A percentile compares a stretch with the other conserved stretches of the same genome.
Evolutionary conservation across 1,140 invertebrate species (phyloP).

Genomic region (Bombus breviceps): DNA sequence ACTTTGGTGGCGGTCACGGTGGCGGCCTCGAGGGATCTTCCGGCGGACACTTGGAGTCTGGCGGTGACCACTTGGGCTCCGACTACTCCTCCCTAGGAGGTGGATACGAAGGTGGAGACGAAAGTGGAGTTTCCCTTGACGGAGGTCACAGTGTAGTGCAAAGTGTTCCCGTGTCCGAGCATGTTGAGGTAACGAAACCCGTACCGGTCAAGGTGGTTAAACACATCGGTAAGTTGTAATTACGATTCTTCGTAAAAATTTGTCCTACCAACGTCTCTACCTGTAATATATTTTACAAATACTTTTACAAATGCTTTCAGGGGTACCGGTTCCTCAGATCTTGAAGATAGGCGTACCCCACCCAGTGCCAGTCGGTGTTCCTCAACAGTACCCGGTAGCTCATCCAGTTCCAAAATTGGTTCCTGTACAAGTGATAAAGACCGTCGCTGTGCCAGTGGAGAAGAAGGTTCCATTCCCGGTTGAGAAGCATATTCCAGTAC

Average conservation of each 20-base stretch:
- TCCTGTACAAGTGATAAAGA: conserved; percentile 80
- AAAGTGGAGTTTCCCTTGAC: conserved; percentile 62
- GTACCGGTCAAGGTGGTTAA: conserved; percentile 88
- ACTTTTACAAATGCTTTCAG: conserved; percentile 66
- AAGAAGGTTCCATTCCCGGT: conserved; percentile 86
- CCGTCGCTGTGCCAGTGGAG: conserved; percentile 85
- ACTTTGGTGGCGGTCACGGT: conserved; percentile 28
- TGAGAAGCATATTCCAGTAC: conserved; percentile 85
- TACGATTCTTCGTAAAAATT: neutral
- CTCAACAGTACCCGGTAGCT: conserved; percentile 84
- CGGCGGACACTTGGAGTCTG: conserved; percentile 43
- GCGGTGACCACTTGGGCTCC: conserved; percentile 39
- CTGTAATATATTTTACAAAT: neutral
- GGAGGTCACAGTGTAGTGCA: conserved; percentile 77
- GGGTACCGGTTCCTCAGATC: conserved; percentile 87
- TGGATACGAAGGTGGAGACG: conserved; percentile 59
- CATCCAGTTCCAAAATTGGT: conserved; percentile 77
- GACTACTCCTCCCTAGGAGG: conserved; percentile 67
- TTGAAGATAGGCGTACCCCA: conserved; percentile 88
- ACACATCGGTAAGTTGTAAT: conserved; percentile 82
- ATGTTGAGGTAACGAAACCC: conserved; percentile 88
- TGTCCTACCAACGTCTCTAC: neutral
- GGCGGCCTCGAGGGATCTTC: conserved; percentile 30
- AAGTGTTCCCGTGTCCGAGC: conserved; percentile 86
- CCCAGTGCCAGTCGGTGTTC: conserved; percentile 86